A percentile compares a stretch with the other conserved stretches of the same genome.
Conservation (phyloP, 2,113 vertebrate species). For the Neomonachus schauinslandi region DNA sequence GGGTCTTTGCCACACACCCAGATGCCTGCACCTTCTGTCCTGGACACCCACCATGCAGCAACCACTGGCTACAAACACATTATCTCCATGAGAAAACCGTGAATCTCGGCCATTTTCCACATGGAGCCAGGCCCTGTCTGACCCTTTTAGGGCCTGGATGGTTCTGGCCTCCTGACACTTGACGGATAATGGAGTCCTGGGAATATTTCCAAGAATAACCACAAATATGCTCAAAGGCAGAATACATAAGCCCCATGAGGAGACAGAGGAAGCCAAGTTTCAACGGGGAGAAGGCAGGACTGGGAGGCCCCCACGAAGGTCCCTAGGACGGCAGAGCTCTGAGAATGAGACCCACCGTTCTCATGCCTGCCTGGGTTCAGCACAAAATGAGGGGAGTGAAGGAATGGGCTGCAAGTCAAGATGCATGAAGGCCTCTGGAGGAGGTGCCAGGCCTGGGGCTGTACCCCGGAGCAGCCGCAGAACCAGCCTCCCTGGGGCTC, state of each 20-base stretch:
- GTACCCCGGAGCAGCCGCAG: neutral
- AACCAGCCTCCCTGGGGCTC: neutral
- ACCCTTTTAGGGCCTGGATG: neutral
- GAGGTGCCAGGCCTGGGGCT: neutral
- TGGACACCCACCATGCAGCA: neutral
- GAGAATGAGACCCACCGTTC: neutral
- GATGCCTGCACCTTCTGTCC: neutral
- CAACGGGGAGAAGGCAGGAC: neutral
- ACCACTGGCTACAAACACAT: too few species aligned
- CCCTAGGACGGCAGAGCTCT: neutral
- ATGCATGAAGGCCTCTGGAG: neutral
- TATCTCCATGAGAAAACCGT: neutral
- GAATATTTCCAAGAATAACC: conserved; percentile 4
- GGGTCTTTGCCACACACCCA: too few species aligned
- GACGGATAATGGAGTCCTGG: conserved; percentile 6
- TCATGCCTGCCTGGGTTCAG: neutral
- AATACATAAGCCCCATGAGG: neutral
- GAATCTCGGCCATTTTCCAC: neutral
- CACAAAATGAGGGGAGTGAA: neutral
- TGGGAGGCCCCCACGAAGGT: neutral
- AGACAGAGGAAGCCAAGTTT: neutral
- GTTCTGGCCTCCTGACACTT: neutral
- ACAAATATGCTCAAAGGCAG: conserved; percentile 5
- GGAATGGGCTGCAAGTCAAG: neutral
- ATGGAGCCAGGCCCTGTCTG: neutral